phyloP scores from a whole-genome alignment of 1,140 invertebrate species.

The Drosophila orena region DNA sequence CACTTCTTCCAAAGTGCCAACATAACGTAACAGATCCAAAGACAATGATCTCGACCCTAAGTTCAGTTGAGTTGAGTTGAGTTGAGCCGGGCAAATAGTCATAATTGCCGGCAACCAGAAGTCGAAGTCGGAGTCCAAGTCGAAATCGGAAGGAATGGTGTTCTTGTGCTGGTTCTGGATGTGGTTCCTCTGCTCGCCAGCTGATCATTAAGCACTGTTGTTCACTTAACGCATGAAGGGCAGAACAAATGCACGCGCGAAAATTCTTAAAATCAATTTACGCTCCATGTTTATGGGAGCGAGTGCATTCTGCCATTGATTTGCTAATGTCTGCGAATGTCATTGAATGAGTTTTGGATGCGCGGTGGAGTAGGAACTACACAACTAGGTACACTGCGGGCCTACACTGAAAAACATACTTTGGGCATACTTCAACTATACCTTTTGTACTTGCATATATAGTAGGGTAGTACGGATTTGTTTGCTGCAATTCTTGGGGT shows the following conservation, averaged over 20 bases:
- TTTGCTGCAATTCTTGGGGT: no score
- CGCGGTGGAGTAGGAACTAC: conserved; percentile 15
- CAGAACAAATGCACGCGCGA: conserved; percentile 77
- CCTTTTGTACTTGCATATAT: no score
- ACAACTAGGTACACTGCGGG: conserved; percentile 7
- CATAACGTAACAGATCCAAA: neutral
- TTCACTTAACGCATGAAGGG: conserved; percentile 79
- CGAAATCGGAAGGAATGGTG: neutral
- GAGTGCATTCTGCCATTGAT: conserved; percentile 41
- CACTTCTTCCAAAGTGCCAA: neutral
- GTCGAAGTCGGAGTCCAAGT: neutral
- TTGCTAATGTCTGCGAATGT: conserved; percentile 60
- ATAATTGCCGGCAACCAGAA: conserved; percentile 69
- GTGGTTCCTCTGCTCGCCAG: conserved; percentile 14
- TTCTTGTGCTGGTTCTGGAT: conserved; percentile 9
- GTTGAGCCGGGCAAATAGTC: conserved; percentile 69
- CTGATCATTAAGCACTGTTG: conserved; percentile 77
- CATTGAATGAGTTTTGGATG: conserved; percentile 47
- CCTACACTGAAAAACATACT: neutral
- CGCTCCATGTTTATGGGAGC: conserved; percentile 39
- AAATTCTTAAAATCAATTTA: conserved; percentile 81
- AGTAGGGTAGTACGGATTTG: no score
- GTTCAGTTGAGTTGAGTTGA: conserved; percentile 5
- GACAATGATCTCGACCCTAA: conserved; percentile 8
- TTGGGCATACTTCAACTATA: no score